These are phyloP conservation scores for Eremobia ochroleuca DNA, from an alignment of 2,888 invertebrate species.

Conservation along the genomic window DNA sequence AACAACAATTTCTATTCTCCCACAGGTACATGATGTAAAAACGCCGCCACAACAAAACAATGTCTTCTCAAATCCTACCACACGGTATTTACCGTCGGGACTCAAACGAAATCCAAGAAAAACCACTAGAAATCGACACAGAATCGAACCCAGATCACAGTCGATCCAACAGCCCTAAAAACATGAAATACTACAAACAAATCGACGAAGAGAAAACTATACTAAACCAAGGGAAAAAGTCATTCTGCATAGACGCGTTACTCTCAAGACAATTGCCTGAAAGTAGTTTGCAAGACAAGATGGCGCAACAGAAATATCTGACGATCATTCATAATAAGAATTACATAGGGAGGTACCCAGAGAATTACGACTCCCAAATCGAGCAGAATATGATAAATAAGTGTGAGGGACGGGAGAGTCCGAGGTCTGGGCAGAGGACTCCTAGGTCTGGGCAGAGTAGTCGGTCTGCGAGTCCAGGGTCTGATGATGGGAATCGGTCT, in stretches of 20 bases:
- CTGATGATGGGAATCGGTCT: conserved; percentile 92
- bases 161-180: conserved; percentile 84
- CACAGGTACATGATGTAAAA: conserved; percentile 68
- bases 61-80: conserved; percentile 72
- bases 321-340: conserved; percentile 85
- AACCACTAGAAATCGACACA: conserved; percentile 84
- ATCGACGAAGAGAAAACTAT: conserved; percentile 83
- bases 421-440: conserved; percentile 68
- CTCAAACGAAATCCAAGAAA: conserved; percentile 76
- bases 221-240: conserved; percentile 91
- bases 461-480: conserved; percentile 83
- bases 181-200: conserved; percentile 81
- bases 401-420: conserved; percentile 77
- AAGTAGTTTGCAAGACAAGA: conserved; percentile 79
- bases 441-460: conserved; percentile 79
- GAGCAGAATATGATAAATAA: conserved; percentile 87
- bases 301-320: conserved; percentile 84
- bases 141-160: conserved; percentile 80
- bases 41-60: conserved; percentile 8
- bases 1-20: neutral
- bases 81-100: conserved; percentile 80
- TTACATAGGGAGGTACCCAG: conserved; percentile 84
- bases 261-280: conserved; percentile 91
- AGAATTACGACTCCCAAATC: conserved; percentile 87
- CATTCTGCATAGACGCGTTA: conserved; percentile 97